Percentiles rank a stretch among this genome's conserved stretches.
Conservation (phyloP, 2,888 invertebrate genomes). For the Nomada ruficornis region DNA sequence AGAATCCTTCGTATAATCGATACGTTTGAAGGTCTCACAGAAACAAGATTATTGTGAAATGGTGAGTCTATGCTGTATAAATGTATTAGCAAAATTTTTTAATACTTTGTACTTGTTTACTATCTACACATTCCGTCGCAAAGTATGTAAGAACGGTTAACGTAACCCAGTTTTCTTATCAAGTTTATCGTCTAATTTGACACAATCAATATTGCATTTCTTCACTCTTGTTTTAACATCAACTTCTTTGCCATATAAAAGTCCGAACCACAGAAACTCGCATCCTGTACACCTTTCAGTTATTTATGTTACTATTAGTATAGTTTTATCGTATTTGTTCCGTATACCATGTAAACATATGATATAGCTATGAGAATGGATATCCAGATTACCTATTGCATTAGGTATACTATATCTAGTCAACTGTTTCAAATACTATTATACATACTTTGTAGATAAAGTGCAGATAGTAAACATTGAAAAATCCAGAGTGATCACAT, state of each 20-base stretch:
- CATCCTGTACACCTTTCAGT: conserved; percentile 5
- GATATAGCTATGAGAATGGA: conserved; percentile 16
- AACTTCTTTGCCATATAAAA: conserved; percentile 18
- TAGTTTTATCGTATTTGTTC: conserved; percentile 32
- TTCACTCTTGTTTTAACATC: conserved; percentile 32
- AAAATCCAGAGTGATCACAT: conserved; percentile 31
- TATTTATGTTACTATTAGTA: conserved; percentile 27
- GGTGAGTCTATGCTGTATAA: conserved; percentile 60
- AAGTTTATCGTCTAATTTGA: conserved; percentile 26
- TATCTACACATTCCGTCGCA: conserved; percentile 66
- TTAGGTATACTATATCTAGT: conserved; percentile 65
- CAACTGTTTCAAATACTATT: conserved; percentile 44
- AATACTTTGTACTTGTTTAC: conserved; percentile 59
- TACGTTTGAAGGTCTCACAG: conserved; percentile 42
- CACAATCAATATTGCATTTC: conserved; percentile 7
- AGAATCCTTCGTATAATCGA: conserved; percentile 38
- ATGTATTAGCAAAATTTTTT: conserved; percentile 42
- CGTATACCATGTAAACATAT: conserved; percentile 20
- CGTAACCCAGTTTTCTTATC: conserved; percentile 16
- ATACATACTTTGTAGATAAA: conserved; percentile 65
- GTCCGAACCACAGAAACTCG: conserved; percentile 10
- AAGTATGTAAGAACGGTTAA: conserved; percentile 52
- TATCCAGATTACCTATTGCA: conserved; percentile 53
- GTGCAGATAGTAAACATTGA: conserved; percentile 64
- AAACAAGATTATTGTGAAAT: conserved; percentile 46